These are phyloP conservation scores for Harpagoxenus sublaevis DNA, from an alignment of 2,888 invertebrate species.

Conservation along the genomic window DNA sequence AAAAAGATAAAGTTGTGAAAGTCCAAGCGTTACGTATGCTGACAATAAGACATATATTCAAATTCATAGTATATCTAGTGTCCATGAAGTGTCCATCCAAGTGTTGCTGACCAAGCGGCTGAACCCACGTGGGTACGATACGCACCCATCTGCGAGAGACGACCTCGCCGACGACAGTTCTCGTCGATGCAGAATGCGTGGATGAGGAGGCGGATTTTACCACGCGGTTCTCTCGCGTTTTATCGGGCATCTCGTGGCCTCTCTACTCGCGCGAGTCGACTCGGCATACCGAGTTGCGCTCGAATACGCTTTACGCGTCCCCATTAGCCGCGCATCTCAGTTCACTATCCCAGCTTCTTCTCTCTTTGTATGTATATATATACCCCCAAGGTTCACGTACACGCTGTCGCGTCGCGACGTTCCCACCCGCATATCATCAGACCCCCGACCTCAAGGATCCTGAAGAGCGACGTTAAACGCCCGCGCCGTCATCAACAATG, in stretches of 20 bases:
- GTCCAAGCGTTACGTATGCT: not conserved
- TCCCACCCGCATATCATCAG: conserved; percentile 60
- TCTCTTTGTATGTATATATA: not conserved
- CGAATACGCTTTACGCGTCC: conserved; percentile 64
- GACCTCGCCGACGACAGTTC: not conserved
- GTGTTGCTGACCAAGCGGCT: not conserved
- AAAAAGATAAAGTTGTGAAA: not conserved
- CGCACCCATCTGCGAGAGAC: not conserved
- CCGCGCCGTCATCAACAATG: conserved; percentile 32
- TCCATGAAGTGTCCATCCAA: not conserved
- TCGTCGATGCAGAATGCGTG: conserved; percentile 23
- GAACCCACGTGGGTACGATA: conserved; percentile 9
- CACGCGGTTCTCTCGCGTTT: conserved; percentile 46
- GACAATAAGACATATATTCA: not conserved
- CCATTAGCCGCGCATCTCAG: conserved; percentile 58
- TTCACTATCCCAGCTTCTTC: conserved; percentile 30
- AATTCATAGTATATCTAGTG: not conserved
- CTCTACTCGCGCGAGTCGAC: conserved; percentile 19
- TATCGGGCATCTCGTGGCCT: conserved; percentile 63
- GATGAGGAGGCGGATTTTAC: conserved; percentile 45
- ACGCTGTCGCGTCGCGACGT: conserved; percentile 17
- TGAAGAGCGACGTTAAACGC: conserved; percentile 1
- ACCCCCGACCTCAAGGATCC: not conserved
- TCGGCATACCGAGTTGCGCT: conserved; percentile 55
- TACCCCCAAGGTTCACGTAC: not conserved